Percentiles rank a stretch among this genome's conserved stretches.
phyloP scores from a whole-genome alignment of 1,140 invertebrate species.

The Melitaea cinxia region DNA sequence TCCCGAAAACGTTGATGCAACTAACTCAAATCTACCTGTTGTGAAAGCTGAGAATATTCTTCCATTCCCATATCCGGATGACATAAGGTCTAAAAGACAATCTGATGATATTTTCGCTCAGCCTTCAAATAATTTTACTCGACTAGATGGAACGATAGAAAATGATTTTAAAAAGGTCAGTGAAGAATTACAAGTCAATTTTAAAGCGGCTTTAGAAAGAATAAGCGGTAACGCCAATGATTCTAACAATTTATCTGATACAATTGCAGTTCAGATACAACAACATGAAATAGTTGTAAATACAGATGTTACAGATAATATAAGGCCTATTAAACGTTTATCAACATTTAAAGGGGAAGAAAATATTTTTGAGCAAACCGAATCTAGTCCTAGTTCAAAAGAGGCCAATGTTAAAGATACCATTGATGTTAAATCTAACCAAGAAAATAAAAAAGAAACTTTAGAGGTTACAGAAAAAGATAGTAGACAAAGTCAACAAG shows the following conservation, averaged over 20 bases:
- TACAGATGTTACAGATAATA: slow-evolving; percentile 13
- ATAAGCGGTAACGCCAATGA: slow-evolving; percentile 55
- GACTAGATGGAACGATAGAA: slow-evolving; percentile 50
- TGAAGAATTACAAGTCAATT: slow-evolving; percentile 65
- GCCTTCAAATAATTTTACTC: slow-evolving; percentile 15
- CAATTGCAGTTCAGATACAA: not conserved
- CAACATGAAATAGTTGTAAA: slow-evolving; percentile 14
- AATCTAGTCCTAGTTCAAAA: slow-evolving; percentile 25
- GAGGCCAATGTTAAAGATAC: not conserved
- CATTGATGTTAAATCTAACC: not conserved
- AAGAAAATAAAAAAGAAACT: not conserved
- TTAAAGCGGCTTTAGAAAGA: slow-evolving; percentile 66
- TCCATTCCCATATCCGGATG: slow-evolving; percentile 57
- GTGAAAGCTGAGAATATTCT: slow-evolving; percentile 61
- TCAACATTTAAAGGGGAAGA: slow-evolving; percentile 28
- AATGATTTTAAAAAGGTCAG: slow-evolving; percentile 65
- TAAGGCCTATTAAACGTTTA: slow-evolving; percentile 13
- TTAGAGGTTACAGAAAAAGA: not conserved
- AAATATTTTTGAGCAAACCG: slow-evolving; percentile 12
- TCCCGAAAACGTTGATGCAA: not conserved
- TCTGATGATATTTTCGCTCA: slow-evolving; percentile 19
- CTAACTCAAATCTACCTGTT: slow-evolving; percentile 39
- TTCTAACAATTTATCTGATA: not conserved
- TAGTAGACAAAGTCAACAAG: not conserved
- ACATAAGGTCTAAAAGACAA: slow-evolving; percentile 34